Conservation (phyloP, 2,113 vertebrate species). For the Atrichornis clamosus region DNA sequence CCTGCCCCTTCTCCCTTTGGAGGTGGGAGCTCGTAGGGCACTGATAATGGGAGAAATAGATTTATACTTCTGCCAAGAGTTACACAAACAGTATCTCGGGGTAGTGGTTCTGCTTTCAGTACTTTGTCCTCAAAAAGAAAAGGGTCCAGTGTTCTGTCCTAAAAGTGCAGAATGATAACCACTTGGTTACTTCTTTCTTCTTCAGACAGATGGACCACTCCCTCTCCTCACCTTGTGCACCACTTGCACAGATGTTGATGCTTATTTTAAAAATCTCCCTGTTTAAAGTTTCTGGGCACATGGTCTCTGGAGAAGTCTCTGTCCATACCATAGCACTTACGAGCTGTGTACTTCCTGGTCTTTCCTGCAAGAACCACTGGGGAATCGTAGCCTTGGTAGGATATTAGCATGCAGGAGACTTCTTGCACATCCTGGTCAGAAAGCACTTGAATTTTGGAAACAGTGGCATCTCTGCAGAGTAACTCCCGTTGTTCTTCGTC, state of each 20-base stretch:
- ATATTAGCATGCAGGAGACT: background rate
- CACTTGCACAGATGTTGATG: background rate
- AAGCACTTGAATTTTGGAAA: constrained; percentile 4
- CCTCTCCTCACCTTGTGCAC: background rate
- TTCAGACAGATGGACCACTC: background rate
- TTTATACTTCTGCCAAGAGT: background rate
- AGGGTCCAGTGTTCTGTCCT: background rate
- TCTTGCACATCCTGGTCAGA: background rate
- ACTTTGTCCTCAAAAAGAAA: background rate
- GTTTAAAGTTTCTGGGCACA: background rate
- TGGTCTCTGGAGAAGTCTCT: background rate
- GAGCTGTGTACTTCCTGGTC: background rate
- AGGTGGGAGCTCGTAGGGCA: background rate
- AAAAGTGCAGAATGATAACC: background rate
- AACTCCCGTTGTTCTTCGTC: constrained; percentile 38
- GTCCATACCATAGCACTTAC: background rate
- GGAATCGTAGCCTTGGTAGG: background rate
- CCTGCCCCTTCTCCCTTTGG: background rate
- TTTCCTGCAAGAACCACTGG: background rate
- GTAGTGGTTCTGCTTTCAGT: background rate
- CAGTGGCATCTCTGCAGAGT: constrained; percentile 35
- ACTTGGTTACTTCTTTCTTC: background rate
- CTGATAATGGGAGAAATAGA: background rate
- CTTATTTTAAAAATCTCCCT: background rate
- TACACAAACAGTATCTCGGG: background rate